phyloP scores from a whole-genome alignment of 2,113 vertebrate species.

The Motacilla tschutschensis region DNA sequence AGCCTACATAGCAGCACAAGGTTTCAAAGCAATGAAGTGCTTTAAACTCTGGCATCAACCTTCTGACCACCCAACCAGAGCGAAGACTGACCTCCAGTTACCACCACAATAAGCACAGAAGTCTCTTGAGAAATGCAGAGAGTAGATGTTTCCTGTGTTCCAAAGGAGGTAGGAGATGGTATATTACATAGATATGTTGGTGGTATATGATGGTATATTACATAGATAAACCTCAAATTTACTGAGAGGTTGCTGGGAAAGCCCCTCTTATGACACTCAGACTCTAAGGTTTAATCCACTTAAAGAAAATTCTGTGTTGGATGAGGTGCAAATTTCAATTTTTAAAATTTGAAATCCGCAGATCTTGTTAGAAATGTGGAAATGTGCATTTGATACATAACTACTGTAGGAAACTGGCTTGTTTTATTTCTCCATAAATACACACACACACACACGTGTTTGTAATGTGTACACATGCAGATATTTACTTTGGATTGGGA shows the following conservation, averaged over 20 bases:
- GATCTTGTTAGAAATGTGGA: background rate
- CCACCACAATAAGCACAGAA: background rate
- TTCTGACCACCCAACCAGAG: background rate
- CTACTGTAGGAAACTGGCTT: background rate
- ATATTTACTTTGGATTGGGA: background rate
- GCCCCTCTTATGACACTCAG: background rate
- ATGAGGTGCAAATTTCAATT: background rate
- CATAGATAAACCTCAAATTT: background rate
- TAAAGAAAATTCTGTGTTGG: background rate
- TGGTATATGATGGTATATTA: background rate
- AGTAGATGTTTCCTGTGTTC: background rate
- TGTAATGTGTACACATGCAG: background rate
- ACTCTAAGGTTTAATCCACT: background rate
- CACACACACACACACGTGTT: background rate
- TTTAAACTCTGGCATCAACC: conserved; percentile 22
- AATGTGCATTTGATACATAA: background rate
- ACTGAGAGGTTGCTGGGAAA: background rate
- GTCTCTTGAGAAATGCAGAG: background rate
- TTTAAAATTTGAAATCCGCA: background rate
- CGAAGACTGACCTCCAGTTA: background rate
- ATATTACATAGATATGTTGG: background rate
- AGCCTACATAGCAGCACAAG: conserved; percentile 24
- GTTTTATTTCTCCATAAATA: background rate
- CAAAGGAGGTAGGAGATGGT: background rate
- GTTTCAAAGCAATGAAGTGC: conserved; percentile 32